These are phyloP conservation scores for Sinocyclocheilus maitianheensis DNA, from an alignment of 2,113 vertebrate genomes.

Conservation along the genomic window DNA sequence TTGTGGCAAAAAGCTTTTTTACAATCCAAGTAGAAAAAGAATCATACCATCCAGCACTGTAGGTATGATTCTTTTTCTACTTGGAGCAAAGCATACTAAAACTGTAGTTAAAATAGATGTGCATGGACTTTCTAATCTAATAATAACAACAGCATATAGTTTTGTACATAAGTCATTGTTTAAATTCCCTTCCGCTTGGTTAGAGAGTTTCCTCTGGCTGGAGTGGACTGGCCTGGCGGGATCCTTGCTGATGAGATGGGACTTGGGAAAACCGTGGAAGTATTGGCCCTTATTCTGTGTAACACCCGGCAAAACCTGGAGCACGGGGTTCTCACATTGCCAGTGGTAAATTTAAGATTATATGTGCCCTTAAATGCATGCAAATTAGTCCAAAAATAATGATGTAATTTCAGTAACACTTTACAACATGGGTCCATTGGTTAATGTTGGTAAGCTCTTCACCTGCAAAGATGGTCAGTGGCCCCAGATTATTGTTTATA, in stretches of 20 bases:
- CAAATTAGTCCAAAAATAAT: not conserved
- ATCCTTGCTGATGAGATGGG: conserved; percentile 99
- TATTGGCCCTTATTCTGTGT: conserved; percentile 92
- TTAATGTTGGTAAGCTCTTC: too few species aligned
- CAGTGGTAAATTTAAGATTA: conserved; percentile 78
- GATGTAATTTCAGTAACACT: not conserved
- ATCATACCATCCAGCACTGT: conserved; percentile 76
- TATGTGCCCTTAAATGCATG: not conserved
- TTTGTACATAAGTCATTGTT: not conserved
- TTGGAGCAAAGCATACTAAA: too few species aligned
- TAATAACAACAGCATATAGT: not conserved
- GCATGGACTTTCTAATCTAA: not conserved
- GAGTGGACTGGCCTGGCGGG: conserved; percentile 90
- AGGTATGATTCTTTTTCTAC: conserved; percentile 76
- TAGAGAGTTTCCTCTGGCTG: conserved; percentile 84
- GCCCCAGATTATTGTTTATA: too few species aligned
- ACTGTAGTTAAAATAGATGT: not conserved
- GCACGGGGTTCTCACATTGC: conserved; percentile 82
- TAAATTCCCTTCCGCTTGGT: conserved; percentile 78
- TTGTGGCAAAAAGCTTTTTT: conserved; percentile 90
- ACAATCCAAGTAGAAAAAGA: conserved; percentile 76
- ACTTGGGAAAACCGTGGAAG: conserved; percentile 96
- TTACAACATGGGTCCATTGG: not conserved
- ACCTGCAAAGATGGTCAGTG: too few species aligned
- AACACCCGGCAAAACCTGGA: conserved; percentile 84